A percentile compares a stretch with the other conserved stretches of the same genome.
Evolutionary conservation across 2,888 invertebrate genomes (phyloP).

Genomic region (Cyrtodaria siliqua): DNA sequence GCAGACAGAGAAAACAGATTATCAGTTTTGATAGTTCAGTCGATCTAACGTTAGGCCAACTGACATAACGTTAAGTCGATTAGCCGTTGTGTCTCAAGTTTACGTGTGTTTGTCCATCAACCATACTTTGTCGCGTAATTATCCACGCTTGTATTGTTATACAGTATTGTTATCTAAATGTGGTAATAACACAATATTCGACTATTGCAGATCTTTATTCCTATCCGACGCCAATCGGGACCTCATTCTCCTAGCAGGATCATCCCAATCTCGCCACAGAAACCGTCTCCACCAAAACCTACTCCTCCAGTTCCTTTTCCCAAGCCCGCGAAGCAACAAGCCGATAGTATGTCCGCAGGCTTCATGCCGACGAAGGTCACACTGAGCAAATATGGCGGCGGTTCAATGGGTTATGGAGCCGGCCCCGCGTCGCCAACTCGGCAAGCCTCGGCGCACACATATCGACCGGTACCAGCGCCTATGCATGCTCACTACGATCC

Average conservation of each 20-base stretch:
- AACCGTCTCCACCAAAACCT: constrained; percentile 57
- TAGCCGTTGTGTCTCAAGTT: too few relatives aligned
- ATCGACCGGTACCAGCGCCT: constrained; percentile 43
- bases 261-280: constrained; percentile 64
- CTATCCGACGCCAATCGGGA: constrained; percentile 51
- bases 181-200: background rate
- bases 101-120: too few relatives aligned
- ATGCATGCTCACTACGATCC: constrained; percentile 7
- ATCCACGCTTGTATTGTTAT: background rate
- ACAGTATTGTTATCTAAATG: background rate
- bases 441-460: constrained; percentile 40
- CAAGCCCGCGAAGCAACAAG: constrained; percentile 18
- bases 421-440: constrained; percentile 38
- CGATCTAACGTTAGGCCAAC: too few relatives aligned
- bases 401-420: constrained; percentile 73
- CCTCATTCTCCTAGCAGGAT: constrained; percentile 58
- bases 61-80: too few relatives aligned
- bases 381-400: constrained; percentile 77
- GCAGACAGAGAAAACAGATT: too few relatives aligned
- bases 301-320: constrained; percentile 39
- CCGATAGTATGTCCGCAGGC: constrained; percentile 49
- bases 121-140: too few relatives aligned
- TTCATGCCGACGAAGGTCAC: constrained; percentile 76
- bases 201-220: constrained; percentile 52
- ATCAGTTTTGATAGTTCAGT: too few relatives aligned